phyloP scores from a whole-genome alignment of 2,888 invertebrate species.

The Perdita meconis region DNA sequence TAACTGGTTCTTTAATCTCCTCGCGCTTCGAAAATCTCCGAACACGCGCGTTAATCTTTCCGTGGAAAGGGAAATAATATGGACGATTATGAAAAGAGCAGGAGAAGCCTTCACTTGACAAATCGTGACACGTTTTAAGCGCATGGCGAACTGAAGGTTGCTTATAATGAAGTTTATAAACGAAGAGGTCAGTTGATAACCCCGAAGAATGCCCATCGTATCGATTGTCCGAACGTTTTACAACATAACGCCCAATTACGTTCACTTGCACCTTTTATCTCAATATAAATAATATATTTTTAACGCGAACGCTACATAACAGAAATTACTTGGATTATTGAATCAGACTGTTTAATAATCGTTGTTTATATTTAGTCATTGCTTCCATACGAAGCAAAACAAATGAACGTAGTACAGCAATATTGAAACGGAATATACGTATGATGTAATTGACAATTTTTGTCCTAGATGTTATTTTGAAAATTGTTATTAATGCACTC shows the following conservation, averaged over 20 bases:
- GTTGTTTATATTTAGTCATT: background rate
- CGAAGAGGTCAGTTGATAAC: slow-evolving; percentile 53
- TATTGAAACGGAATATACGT: too few species aligned
- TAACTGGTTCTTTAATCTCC: background rate
- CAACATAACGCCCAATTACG: slow-evolving; percentile 23
- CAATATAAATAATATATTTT: slow-evolving; percentile 7
- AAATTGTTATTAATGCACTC: too few species aligned
- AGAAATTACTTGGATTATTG: background rate
- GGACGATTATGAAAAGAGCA: slow-evolving; percentile 18
- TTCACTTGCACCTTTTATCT: slow-evolving; percentile 30
- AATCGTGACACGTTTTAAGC: slow-evolving; percentile 51
- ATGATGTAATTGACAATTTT: too few species aligned
- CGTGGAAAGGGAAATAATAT: background rate
- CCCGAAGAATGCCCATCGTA: slow-evolving; percentile 32
- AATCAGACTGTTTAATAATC: background rate
- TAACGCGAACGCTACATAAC: background rate
- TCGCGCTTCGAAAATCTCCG: background rate
- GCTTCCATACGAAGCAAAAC: too few species aligned
- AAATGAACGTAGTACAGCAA: too few species aligned
- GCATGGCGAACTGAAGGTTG: slow-evolving; percentile 55
- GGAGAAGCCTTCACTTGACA: slow-evolving; percentile 49
- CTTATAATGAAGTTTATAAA: slow-evolving; percentile 55
- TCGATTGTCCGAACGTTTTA: slow-evolving; percentile 26
- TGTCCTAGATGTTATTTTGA: too few species aligned
- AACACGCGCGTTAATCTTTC: background rate